Conservation (phyloP, 2,797 vertebrate genomes). For the Tolypeutes matacus region DNA sequence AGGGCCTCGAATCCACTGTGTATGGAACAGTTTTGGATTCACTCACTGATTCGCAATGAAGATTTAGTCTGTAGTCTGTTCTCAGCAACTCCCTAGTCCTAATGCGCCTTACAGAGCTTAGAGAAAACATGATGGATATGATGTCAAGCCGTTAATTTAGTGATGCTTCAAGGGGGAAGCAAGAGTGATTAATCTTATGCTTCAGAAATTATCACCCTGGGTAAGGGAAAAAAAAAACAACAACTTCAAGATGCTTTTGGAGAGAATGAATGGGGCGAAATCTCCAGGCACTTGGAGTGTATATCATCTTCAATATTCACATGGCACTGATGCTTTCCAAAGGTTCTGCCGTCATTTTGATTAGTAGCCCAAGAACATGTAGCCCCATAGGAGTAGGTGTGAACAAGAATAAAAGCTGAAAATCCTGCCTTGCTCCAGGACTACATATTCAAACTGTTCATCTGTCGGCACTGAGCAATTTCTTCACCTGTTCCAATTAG, state of each 20-base stretch:
- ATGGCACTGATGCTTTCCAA: neutral
- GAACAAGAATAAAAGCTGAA: constrained; percentile 41
- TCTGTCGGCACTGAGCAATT: neutral
- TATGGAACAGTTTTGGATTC: too few species aligned
- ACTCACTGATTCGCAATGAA: too few species aligned
- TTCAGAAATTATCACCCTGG: constrained; percentile 59
- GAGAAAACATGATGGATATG: constrained; percentile 71
- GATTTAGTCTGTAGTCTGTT: constrained; percentile 18
- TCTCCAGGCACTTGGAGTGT: neutral
- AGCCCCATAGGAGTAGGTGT: constrained; percentile 46
- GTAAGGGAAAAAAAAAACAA: too few species aligned
- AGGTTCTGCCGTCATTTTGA: constrained; percentile 47
- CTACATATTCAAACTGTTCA: neutral
- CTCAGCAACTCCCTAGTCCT: constrained; percentile 58
- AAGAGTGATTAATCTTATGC: constrained; percentile 72
- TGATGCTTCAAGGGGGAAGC: constrained; percentile 44
- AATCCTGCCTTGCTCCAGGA: neutral
- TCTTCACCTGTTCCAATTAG: neutral
- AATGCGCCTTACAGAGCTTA: constrained; percentile 65
- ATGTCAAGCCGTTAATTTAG: constrained; percentile 70
- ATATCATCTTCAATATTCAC: constrained; percentile 36
- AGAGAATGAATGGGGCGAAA: constrained; percentile 8
- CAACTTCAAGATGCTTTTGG: neutral
- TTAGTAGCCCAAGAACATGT: neutral
- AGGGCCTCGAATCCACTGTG: neutral